Base-by-base conservation (phyloP, 2,888 invertebrate genomes). In the Acrocyrtus sp. region DNA sequence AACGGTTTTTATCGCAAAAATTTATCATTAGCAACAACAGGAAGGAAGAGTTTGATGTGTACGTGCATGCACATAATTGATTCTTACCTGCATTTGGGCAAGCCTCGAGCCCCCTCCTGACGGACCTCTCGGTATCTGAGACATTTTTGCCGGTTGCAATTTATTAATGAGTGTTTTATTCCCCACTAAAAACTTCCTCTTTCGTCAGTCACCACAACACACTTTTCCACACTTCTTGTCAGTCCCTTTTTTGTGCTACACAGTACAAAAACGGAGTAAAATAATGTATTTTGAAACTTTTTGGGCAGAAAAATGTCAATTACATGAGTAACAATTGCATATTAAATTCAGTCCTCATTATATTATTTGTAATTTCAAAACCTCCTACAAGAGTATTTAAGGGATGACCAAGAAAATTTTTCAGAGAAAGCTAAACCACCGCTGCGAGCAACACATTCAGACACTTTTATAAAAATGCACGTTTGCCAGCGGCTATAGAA, bases 11-110 rank as follows among this genome's bases (percentile, higher is more conserved):
- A n/a, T n/a, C n/a, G n/a, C n/a, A n/a, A n/a, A n/a, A n/a, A n/a
- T n/a, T n/a, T n/a, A n/a, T n/a, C n/a, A n/a, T n/a, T n/a, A n/a
- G n/a, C n/a, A n/a, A n/a, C n/a, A n/a, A n/a, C n/a, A n/a, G n/a
- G 2, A 47, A 19, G 17, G 47, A 50, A 21, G 24, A 22, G 50
- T 50, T 24, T 26, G 26, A 50, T 50, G 50, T 10, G 24, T 24
- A 10, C 39, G 15, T 10, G 15, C 8, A 39, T 10, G 15, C 39
- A 39, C 39, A 39, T 10, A 39, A 39, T 10, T 39, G 8, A n/a
- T 26, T n/a, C 22, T 66, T 66, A 66, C 66, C 66, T 66, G 66
- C 66, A 66, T 66, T 57, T 66, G 66, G 41, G 66, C 66, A 22
- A 66, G 66, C 27, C 57, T 66, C 26, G 66, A 66, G 56, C 66